Evolutionary conservation across 2,888 invertebrate species (phyloP).

Genomic region (Tetrapedia diversipes): DNA sequence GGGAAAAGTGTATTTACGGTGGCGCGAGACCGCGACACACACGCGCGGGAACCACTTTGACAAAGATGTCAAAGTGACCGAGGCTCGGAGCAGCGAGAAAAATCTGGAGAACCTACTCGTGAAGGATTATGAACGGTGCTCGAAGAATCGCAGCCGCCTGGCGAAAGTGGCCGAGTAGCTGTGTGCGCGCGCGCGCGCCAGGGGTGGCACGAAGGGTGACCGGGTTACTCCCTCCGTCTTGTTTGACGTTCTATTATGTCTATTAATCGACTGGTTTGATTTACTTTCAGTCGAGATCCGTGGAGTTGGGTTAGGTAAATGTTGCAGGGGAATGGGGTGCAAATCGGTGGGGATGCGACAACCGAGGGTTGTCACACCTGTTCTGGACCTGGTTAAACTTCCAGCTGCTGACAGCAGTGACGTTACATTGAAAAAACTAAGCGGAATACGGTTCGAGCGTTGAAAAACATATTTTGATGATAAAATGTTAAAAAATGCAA

Average conservation of each 20-base stretch:
- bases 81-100: constrained; percentile 26
- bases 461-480: too few relatives aligned
- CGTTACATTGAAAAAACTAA: too few relatives aligned
- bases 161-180: constrained; percentile 38
- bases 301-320: not conserved
- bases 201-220: constrained; percentile 12
- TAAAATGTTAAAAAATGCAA: too few relatives aligned
- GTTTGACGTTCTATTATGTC: constrained; percentile 40
- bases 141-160: constrained; percentile 45
- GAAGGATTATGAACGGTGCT: constrained; percentile 52
- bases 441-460: too few relatives aligned
- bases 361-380: too few relatives aligned
- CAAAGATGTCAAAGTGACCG: constrained; percentile 42
- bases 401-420: too few relatives aligned
- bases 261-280: constrained; percentile 34
- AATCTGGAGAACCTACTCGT: constrained; percentile 40
- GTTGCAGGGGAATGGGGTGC: not conserved
- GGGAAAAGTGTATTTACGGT: constrained; percentile 56
- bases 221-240: constrained; percentile 29
- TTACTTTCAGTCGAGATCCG: constrained; percentile 10
- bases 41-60: constrained; percentile 22
- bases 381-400: too few relatives aligned
- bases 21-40: constrained; percentile 31
- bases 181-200: not conserved
- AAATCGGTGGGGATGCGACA: constrained; percentile 7